Conservation (phyloP, 2,888 invertebrate genomes). For the Cosmia trapezina region DNA sequence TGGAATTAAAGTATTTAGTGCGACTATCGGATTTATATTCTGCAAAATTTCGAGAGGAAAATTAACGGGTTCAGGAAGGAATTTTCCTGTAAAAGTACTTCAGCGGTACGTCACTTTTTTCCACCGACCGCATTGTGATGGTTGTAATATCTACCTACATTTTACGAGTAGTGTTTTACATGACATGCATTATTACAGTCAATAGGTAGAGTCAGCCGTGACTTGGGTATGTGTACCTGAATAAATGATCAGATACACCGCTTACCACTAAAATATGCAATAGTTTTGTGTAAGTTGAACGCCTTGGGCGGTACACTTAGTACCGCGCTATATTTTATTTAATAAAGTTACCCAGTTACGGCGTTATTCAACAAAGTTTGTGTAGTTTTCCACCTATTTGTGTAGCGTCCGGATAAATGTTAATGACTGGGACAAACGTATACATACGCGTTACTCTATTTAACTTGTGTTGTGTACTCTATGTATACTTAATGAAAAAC, state of each 20-base stretch:
- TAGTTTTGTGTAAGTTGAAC: conserved; percentile 88
- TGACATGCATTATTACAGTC: conserved; percentile 85
- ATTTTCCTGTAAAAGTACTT: not conserved
- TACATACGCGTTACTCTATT: conserved; percentile 69
- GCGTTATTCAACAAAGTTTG: conserved; percentile 81
- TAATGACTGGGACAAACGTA: conserved; percentile 78
- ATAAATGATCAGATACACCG: conserved; percentile 87
- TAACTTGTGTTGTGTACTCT: conserved; percentile 73
- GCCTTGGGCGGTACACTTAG: conserved; percentile 83
- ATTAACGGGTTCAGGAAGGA: not conserved
- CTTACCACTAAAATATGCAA: conserved; percentile 88
- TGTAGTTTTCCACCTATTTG: conserved; percentile 79
- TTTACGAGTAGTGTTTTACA: conserved; percentile 74
- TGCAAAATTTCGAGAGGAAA: not conserved
- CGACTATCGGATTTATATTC: not conserved
- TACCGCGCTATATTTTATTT: conserved; percentile 85
- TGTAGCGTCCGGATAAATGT: conserved; percentile 79
- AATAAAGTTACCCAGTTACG: conserved; percentile 82
- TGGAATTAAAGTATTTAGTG: not conserved
- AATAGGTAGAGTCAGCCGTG: conserved; percentile 80
- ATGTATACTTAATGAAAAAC: conserved; percentile 78
- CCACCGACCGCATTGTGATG: not conserved
- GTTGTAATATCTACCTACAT: conserved; percentile 28
- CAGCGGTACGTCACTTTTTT: not conserved
- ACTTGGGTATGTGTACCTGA: conserved; percentile 86